Evolutionary conservation across 2,888 invertebrate genomes (phyloP).

Genomic region (Tryphoninae sp.): DNA sequence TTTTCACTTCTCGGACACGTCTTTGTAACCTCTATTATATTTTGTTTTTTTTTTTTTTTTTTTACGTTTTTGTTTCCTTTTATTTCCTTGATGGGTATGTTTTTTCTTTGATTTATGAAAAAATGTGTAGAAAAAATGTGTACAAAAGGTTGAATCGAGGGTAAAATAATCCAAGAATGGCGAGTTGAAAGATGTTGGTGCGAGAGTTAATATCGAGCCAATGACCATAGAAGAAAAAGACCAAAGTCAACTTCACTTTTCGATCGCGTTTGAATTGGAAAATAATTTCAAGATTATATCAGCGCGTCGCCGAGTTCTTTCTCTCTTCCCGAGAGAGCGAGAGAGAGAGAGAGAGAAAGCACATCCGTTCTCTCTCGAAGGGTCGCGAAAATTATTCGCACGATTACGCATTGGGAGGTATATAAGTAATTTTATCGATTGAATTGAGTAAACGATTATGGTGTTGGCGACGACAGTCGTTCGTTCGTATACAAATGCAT

Average conservation of each 20-base stretch:
- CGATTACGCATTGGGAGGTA: not conserved
- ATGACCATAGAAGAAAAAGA: no score
- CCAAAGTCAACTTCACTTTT: not conserved
- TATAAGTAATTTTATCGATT: no score
- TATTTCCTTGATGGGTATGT: no score
- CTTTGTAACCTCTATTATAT: not conserved
- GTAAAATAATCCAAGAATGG: not conserved
- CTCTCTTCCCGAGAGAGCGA: not conserved
- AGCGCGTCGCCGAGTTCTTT: not conserved
- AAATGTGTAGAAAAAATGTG: slow-evolving; percentile 2
- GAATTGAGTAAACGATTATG: no score
- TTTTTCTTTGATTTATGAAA: not conserved
- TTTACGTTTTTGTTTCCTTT: no score
- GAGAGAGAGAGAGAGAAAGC: not conserved
- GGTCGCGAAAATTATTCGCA: slow-evolving; percentile 11
- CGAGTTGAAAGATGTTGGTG: not conserved
- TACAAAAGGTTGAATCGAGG: slow-evolving; percentile 15
- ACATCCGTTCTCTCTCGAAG: not conserved
- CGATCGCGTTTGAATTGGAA: not conserved
- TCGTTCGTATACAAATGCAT: slow-evolving; percentile 16
- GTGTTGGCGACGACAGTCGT: slow-evolving; percentile 25
- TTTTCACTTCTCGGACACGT: slow-evolving; percentile 22
- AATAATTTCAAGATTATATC: no score
- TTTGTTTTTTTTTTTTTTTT: not conserved
- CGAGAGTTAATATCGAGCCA: not conserved